Evolutionary conservation across 2,113 vertebrate species (phyloP).

Genomic region (Lipotes vexillifer): DNA sequence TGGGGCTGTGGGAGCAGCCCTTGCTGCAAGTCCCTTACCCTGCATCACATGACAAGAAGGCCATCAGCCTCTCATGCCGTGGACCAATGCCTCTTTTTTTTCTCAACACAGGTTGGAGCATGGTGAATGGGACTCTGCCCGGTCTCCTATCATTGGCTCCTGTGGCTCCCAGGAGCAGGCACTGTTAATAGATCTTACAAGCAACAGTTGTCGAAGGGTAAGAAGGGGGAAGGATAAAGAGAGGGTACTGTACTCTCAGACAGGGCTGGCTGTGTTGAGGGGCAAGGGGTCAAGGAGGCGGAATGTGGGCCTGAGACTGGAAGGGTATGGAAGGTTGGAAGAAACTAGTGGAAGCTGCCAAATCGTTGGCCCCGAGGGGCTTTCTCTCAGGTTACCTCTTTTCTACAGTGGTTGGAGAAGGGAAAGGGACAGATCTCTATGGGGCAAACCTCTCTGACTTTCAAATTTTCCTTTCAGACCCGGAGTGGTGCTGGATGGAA

Average conservation of each 20-base stretch:
- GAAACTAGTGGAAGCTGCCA: not conserved
- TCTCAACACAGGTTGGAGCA: conserved; percentile 79
- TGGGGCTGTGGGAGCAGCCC: not conserved
- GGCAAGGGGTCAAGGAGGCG: not conserved
- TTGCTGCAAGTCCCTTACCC: not conserved
- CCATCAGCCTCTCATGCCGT: not conserved
- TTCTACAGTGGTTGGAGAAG: not conserved
- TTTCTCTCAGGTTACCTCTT: not conserved
- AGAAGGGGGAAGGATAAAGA: conserved; percentile 49
- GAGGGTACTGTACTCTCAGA: not conserved
- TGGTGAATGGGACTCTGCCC: conserved; percentile 77
- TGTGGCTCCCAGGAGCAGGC: conserved; percentile 81
- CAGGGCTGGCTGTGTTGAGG: not conserved
- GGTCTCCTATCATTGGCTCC: conserved; percentile 73
- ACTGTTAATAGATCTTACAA: conserved; percentile 84
- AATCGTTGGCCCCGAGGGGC: not conserved
- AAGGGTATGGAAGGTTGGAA: not conserved
- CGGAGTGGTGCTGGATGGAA: conserved; percentile 78
- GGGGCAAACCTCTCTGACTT: not conserved
- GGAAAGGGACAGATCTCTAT: not conserved
- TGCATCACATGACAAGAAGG: not conserved
- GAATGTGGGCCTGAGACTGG: not conserved
- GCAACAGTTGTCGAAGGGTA: conserved; percentile 84
- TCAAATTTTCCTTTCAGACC: conserved; percentile 76
- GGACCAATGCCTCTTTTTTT: not conserved